phyloP scores from a whole-genome alignment of 2,113 vertebrate species.

The Hyaena hyaena region DNA sequence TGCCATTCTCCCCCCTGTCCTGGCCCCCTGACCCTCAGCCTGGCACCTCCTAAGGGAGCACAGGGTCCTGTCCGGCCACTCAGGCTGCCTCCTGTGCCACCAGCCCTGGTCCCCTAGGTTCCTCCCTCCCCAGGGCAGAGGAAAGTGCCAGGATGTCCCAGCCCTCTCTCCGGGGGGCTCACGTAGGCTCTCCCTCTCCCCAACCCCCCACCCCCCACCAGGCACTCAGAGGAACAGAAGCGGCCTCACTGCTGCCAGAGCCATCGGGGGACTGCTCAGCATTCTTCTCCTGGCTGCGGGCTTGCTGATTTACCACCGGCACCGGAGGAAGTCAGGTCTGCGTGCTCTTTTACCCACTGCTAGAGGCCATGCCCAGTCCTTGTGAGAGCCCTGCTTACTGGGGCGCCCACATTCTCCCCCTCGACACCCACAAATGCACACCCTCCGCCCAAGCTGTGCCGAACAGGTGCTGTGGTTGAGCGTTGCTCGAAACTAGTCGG shows the following conservation, averaged over 20 bases:
- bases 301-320: not conserved
- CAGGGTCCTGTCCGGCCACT: not conserved
- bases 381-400: not conserved
- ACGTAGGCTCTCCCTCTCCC: not conserved
- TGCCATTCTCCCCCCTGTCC: slow-evolving; percentile 47
- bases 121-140: not conserved
- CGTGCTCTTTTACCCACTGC: not conserved
- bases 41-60: not conserved
- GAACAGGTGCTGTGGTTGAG: rapidly evolving
- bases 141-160: not conserved
- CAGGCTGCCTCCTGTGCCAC: not conserved
- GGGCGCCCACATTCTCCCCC: not conserved
- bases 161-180: not conserved
- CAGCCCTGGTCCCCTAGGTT: not conserved
- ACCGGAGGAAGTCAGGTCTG: slow-evolving; percentile 36
- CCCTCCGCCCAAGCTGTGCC: not conserved
- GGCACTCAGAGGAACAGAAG: not conserved
- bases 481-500: not conserved
- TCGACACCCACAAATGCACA: not conserved
- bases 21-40: not conserved
- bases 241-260: rapidly evolving
- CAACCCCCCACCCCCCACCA: not conserved
- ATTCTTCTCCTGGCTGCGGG: not conserved
- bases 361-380: not conserved
- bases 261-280: not conserved